Conservation (phyloP, 2,113 vertebrate species). For the Felis catus region F.catus_Fca126_mat1.0 CM031416.1:91106501-91107000, state of each 20-base stretch:
- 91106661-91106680: neutral
- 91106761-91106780: neutral
- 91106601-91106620: neutral
- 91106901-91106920: neutral
- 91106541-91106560: too few relatives aligned
- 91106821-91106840: neutral
- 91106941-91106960: neutral
- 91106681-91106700: neutral
- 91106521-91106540: too few relatives aligned
- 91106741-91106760: neutral
- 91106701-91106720: neutral
- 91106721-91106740: neutral
- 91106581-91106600: neutral
- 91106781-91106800: neutral
- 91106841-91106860: neutral
- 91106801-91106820: neutral
- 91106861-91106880: neutral
- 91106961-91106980: neutral
- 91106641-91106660: slow-evolving; percentile 10
- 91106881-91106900: neutral
- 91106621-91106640: neutral
- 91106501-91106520: too few relatives aligned
- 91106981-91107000: neutral
- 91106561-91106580: neutral
- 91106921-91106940: neutral